Percentiles rank a stretch among this genome's conserved stretches.
Conservation (phyloP, 92 coral and sea anemone species). For the Bergia sp. region DNA sequence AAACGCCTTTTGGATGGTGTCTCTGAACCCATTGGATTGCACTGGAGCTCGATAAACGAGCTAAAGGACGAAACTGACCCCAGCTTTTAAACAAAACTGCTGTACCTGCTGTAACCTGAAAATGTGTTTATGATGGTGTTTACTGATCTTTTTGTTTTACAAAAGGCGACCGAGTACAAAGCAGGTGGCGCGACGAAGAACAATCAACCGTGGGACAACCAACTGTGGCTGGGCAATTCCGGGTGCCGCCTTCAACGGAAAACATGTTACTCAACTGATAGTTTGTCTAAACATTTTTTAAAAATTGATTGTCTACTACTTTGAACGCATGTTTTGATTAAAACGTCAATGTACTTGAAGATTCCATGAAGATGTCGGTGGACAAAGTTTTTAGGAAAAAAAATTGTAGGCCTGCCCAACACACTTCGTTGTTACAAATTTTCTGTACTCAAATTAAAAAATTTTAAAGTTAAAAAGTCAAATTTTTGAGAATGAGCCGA, state of each 20-base stretch:
- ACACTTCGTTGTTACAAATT: too few species aligned
- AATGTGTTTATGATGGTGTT: background rate
- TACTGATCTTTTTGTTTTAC: background rate
- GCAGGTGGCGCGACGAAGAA: background rate
- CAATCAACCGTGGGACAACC: background rate
- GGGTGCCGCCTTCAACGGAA: background rate
- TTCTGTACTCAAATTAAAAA: too few species aligned
- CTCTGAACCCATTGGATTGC: background rate
- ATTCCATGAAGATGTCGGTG: too few species aligned
- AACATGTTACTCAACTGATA: background rate
- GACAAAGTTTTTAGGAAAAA: too few species aligned
- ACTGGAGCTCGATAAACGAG: background rate
- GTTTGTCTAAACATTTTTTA: background rate
- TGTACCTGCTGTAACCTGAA: slow-evolving; percentile 1
- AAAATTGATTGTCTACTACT: background rate
- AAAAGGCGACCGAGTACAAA: background rate
- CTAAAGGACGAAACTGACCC: background rate
- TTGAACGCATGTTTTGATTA: background rate
- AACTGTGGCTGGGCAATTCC: background rate
- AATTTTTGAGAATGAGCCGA: too few species aligned
- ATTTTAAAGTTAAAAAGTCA: too few species aligned
- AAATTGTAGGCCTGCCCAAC: too few species aligned
- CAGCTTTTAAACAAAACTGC: background rate
- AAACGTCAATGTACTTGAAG: too few species aligned
- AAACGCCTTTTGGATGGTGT: background rate